Percentiles rank a stretch among this genome's conserved stretches.
Conservation (phyloP, 2,113 vertebrate genomes). For the Psammodynastes pulverulentus region DNA sequence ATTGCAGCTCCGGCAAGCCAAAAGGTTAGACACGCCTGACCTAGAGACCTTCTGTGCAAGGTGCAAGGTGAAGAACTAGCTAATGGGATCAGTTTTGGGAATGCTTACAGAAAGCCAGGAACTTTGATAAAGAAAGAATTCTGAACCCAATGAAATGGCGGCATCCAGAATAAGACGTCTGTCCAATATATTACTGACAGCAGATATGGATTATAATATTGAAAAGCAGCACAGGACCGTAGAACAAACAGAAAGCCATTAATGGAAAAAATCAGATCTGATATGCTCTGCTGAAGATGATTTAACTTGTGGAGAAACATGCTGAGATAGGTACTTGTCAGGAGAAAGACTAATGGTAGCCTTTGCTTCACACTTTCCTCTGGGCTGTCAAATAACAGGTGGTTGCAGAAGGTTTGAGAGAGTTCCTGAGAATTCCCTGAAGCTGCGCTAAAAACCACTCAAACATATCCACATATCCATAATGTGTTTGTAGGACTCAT, state of each 20-base stretch:
- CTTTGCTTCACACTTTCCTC: neutral
- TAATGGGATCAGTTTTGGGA: neutral
- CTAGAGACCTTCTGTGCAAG: too few species aligned
- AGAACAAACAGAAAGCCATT: neutral
- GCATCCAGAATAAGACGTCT: neutral
- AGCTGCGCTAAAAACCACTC: neutral
- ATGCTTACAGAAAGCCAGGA: neutral
- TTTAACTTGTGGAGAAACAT: neutral
- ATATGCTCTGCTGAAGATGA: neutral
- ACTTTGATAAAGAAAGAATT: neutral
- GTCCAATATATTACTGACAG: neutral
- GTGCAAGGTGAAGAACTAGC: neutral
- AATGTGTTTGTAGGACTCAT: neutral
- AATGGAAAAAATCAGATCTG: neutral
- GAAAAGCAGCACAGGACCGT: neutral
- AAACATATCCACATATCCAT: neutral
- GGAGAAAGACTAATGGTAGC: neutral
- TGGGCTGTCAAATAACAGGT: neutral
- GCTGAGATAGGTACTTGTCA: neutral
- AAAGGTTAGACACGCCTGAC: too few species aligned
- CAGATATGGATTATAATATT: neutral
- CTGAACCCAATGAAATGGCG: neutral
- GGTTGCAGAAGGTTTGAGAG: too few species aligned
- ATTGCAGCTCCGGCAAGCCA: too few species aligned
- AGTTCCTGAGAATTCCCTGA: neutral